These are phyloP conservation scores for Struthidea cinerea DNA, from an alignment of 2,113 vertebrate genomes.

Conservation along the genomic window DNA sequence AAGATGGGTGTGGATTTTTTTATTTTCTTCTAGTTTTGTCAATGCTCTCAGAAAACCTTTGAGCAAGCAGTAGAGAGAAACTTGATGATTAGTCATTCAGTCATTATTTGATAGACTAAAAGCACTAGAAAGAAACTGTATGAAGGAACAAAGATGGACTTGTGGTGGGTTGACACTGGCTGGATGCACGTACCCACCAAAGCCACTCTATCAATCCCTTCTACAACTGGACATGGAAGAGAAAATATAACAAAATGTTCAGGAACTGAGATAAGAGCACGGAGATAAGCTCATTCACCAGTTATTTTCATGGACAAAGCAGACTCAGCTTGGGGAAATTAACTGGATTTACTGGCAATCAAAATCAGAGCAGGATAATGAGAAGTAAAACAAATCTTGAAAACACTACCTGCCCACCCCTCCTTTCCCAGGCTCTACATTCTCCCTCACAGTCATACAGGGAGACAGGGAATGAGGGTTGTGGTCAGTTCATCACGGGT, in stretches of 20 bases:
- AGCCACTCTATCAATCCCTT: background rate
- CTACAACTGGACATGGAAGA: background rate
- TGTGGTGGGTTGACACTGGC: background rate
- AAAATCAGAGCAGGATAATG: background rate
- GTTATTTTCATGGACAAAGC: background rate
- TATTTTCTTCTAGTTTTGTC: background rate
- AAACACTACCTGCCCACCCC: background rate
- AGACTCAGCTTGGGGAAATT: fast-evolving
- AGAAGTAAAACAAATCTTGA: background rate
- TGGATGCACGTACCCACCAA: background rate
- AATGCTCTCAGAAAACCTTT: background rate
- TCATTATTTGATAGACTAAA: background rate
- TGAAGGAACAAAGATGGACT: background rate
- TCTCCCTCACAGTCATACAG: background rate
- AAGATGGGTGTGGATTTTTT: background rate
- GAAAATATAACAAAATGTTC: background rate
- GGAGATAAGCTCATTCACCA: background rate
- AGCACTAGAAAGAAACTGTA: background rate
- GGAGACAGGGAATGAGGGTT: background rate
- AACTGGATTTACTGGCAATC: background rate
- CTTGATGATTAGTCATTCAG: background rate
- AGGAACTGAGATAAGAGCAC: too few species aligned
- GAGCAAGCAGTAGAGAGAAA: background rate
- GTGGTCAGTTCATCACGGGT: background rate
- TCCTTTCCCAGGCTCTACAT: background rate